These are phyloP conservation scores for Reticulitermes lucifugus DNA, from an alignment of 2,888 invertebrate genomes.

Conservation along the genomic window DNA sequence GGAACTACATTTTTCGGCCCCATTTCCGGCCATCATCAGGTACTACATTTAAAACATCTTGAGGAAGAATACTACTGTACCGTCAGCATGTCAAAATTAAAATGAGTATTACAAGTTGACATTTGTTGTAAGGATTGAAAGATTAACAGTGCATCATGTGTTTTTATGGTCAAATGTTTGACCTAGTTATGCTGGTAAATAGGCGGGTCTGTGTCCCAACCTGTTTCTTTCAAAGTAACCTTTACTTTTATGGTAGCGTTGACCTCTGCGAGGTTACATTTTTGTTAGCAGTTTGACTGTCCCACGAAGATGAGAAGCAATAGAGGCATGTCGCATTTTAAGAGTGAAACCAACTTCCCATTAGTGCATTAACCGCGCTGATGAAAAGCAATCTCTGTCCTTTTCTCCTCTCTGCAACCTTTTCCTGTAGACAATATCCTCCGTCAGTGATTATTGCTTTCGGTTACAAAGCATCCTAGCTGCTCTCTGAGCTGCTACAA, in stretches of 20 bases:
- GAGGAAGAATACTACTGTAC: too few species aligned
- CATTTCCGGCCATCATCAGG: too few species aligned
- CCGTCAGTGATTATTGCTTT: background rate
- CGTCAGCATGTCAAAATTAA: too few species aligned
- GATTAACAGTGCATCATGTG: too few species aligned
- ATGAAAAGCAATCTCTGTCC: background rate
- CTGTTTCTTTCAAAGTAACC: too few species aligned
- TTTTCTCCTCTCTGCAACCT: background rate
- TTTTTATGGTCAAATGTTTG: too few species aligned
- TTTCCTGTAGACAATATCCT: background rate
- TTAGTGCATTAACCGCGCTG: constrained; percentile 29
- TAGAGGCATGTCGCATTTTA: constrained; percentile 4
- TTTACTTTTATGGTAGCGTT: background rate
- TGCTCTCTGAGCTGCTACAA: background rate
- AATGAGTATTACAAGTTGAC: too few species aligned
- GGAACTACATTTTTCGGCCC: too few species aligned
- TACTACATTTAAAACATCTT: too few species aligned
- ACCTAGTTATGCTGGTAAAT: too few species aligned
- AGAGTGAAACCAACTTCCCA: constrained; percentile 21
- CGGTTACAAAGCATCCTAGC: background rate
- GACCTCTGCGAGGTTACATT: background rate
- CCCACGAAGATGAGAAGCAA: background rate
- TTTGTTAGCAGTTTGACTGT: background rate
- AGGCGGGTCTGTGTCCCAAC: too few species aligned
- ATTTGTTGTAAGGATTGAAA: too few species aligned